Conservation (phyloP, 2,797 vertebrate genomes). For the Hephaestus fuliginosus region DNA sequence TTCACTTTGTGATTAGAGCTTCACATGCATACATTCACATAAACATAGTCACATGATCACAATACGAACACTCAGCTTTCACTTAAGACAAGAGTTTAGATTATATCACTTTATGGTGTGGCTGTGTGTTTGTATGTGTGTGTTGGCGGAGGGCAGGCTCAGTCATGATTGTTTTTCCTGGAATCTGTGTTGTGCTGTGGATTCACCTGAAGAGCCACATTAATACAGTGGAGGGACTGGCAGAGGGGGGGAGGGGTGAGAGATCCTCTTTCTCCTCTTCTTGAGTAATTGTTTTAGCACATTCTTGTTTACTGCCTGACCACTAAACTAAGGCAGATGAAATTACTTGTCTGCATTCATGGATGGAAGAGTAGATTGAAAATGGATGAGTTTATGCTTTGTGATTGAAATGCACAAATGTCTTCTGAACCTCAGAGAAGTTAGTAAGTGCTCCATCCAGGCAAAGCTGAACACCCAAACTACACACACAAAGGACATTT, state of each 20-base stretch:
- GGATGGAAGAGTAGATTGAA: neutral
- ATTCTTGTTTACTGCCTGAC: slow-evolving; percentile 9
- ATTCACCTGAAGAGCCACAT: slow-evolving; percentile 31
- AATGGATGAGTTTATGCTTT: neutral
- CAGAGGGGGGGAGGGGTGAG: neutral
- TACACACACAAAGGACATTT: neutral
- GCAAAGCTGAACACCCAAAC: neutral
- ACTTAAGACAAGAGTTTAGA: neutral
- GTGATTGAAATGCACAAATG: neutral
- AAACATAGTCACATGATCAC: slow-evolving; percentile 21
- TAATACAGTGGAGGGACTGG: neutral
- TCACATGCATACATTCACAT: slow-evolving; percentile 8
- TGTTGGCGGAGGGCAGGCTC: slow-evolving; percentile 14
- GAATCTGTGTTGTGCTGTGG: slow-evolving; percentile 36
- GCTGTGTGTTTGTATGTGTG: neutral
- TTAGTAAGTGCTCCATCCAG: no score
- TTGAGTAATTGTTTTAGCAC: slow-evolving; percentile 15
- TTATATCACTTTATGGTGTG: neutral
- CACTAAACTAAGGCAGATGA: neutral
- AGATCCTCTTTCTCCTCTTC: neutral
- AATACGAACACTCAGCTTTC: neutral
- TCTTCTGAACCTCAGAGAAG: slow-evolving; percentile 1
- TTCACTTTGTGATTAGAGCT: slow-evolving; percentile 33
- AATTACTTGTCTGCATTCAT: neutral
- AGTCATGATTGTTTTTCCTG: slow-evolving; percentile 24